Evolutionary conservation across 2,888 invertebrate genomes (phyloP), one percentile per base, ranked within the genome.

Genomic region (Pyrochroa serraticornis): DNA sequence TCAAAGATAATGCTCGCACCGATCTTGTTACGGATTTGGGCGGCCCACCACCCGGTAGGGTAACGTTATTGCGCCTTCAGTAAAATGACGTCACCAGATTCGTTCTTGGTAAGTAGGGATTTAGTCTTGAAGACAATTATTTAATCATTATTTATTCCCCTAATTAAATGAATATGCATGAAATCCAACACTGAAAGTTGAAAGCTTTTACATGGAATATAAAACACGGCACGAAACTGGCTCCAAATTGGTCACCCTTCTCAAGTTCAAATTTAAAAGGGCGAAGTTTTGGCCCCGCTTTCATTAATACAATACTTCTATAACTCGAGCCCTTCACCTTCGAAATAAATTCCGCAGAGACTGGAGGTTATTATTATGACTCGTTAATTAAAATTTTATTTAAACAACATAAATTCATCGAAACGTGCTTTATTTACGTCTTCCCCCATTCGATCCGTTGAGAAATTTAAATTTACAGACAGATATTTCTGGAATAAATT

Each of bases 121-220:
- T 5, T 22, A 3, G 22, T 22, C 14, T 22, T 10, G 13, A 44
- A 43, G 7, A 34, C 14, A 44, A 12, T 44, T 35, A 35, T 31
- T 35, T 35, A 14, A 46, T 44, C 22, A 22, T 43, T 43, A 31
- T 6, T 31, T 31, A 43, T 43, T 44, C 34, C 34, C 34, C 33
- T 44, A 44, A 44, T 44, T 44, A 44, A 44, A 14, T 44, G 36
- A 46, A 36, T 46, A 46, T 46, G 46, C 36, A 46, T 46, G 36
- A 36, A 36, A 46, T 36, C 36, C 32, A 14, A 36, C 36, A 36
- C 36, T 32, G 22, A 22, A 22, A 46, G 46, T 46, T 46, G 46
- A 46, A 46, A 46, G 46, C 46, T 46, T 44, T 44, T 35, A 36
- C 36, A n/a, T 9, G 46, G 46, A 46, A 46, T 46, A 46, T 46